Percentiles rank a stretch among this genome's conserved stretches.
Conservation (phyloP, 2,888 invertebrate genomes). For the Alentia gelatinosa region DNA sequence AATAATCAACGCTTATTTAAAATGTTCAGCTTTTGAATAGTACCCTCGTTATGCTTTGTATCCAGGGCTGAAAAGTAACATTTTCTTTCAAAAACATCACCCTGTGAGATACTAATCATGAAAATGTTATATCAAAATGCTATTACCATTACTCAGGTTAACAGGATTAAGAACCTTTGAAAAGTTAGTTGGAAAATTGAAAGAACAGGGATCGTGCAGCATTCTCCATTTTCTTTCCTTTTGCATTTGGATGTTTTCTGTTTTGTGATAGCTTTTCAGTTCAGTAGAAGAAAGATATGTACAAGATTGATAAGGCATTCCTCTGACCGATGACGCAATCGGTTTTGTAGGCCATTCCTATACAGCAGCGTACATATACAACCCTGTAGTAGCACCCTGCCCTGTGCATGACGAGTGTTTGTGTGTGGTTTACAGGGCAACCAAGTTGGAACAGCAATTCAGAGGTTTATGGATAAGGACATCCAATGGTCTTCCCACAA, state of each 20-base stretch:
- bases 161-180: too few species aligned
- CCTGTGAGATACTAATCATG: too few species aligned
- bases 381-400: background rate
- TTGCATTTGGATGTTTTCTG: background rate
- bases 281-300: background rate
- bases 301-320: background rate
- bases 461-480: slow-evolving; percentile 80
- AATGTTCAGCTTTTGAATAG: background rate
- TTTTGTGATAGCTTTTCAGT: background rate
- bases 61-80: too few species aligned
- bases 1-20: background rate
- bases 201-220: too few species aligned
- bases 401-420: slow-evolving; percentile 45
- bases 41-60: too few species aligned
- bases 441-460: slow-evolving; percentile 81
- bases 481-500: slow-evolving; percentile 83
- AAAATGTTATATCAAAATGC: too few species aligned
- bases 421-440: slow-evolving; percentile 70
- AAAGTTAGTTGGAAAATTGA: too few species aligned
- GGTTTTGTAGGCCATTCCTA: background rate
- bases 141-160: too few species aligned
- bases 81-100: too few species aligned
- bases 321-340: background rate
- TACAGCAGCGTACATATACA: background rate
- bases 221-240: background rate